Evolutionary conservation across 1,140 invertebrate species (phyloP), one percentile per base, ranked within the genome.

Genomic region (Copidosoma floridanum): DNA sequence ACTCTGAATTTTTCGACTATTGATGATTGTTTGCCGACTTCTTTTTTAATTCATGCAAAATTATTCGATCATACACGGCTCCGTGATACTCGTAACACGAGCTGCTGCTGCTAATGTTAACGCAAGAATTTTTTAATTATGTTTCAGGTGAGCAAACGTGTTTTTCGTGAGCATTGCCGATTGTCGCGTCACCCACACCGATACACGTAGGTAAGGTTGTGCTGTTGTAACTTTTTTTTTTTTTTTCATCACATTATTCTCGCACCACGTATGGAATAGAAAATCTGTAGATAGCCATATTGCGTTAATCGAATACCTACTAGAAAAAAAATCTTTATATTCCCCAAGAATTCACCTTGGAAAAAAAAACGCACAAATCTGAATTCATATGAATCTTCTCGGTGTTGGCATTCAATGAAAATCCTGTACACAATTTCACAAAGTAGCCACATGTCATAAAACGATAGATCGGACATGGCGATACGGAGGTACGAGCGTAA

Each of bases 111-210:
- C n/a, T n/a, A n/a, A n/a, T 48, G 29, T 29, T 57, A 57, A 57
- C 38, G 3, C 3, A 14, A 16, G 20, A 35, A 43, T n/a, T 35
- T 43, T 1, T 21, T 44, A 23, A 21, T 38, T 61, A 1, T 61
- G 32, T 61, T 61, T 16, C 35, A 61, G 58, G 58, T 61, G 58
- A 61, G 58, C 29, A 44, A 46, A 52, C 21, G 14, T n/a, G n/a
- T n/a, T n/a, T 23, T 43, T 41, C 20, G 27, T 29, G 26, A 11
- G 10, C 12, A 5, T 23, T 16, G 12, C 26, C 7, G 35, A 7
- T 6, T 16, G 1, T 23, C 12, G 6, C n/a, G 2, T 2, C 7
- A 5, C 11, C 20, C n/a, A n/a, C n/a, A n/a, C n/a, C 12, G 20
- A 53, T 47, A 41, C 41, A 12, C n/a, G 41, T 53, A 47, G 57